Conservation (phyloP, 2,797 vertebrate genomes). For the Hippoglossus hippoglossus region DNA sequence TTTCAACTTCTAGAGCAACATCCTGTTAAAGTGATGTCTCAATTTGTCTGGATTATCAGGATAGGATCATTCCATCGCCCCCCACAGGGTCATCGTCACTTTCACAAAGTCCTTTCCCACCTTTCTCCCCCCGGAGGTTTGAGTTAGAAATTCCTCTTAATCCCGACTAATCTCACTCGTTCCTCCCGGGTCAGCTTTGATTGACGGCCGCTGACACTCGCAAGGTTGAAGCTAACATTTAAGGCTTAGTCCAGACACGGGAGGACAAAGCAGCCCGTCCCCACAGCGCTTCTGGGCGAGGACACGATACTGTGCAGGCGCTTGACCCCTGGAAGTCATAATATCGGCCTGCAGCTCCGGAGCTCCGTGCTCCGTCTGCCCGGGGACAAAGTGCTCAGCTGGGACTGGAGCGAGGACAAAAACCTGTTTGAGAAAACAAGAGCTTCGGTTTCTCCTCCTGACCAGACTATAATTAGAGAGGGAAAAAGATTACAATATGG, state of each 20-base stretch:
- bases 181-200: slow-evolving; percentile 56
- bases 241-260: slow-evolving; percentile 49
- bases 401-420: slow-evolving; percentile 38
- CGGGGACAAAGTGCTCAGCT: background rate
- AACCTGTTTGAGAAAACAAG: slow-evolving; percentile 46
- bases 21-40: too few species aligned
- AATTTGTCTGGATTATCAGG: too few species aligned
- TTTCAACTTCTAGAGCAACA: too few species aligned
- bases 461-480: slow-evolving; percentile 64
- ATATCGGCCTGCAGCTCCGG: slow-evolving; percentile 58
- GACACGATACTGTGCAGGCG: slow-evolving; percentile 59
- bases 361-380: background rate
- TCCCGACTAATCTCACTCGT: slow-evolving; percentile 49
- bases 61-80: background rate
- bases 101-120: slow-evolving; percentile 24
- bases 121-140: slow-evolving; percentile 27
- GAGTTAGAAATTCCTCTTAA: slow-evolving; percentile 46
- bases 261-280: slow-evolving; percentile 54
- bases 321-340: slow-evolving; percentile 67
- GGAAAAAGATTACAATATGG: slow-evolving; percentile 54
- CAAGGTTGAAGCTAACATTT: slow-evolving; percentile 43
- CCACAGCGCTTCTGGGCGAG: slow-evolving; percentile 60
- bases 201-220: slow-evolving; percentile 60
- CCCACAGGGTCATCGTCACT: slow-evolving; percentile 18
- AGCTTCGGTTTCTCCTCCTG: slow-evolving; percentile 68